These are phyloP conservation scores for Cerastoderma edule DNA, from an alignment of 2,888 invertebrate genomes.

Conservation along the genomic window DNA sequence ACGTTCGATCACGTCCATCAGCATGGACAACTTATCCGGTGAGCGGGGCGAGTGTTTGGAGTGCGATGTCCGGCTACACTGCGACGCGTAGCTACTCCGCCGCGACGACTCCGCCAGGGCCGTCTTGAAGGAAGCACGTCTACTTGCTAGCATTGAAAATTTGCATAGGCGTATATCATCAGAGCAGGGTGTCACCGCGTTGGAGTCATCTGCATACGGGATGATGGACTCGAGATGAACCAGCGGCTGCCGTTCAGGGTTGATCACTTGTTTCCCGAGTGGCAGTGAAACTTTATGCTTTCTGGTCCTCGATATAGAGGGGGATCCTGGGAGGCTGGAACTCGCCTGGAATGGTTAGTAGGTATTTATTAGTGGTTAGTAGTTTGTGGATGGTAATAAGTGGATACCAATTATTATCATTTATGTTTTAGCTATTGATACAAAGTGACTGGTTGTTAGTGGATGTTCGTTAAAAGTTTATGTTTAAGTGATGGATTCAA, in stretches of 20 bases:
- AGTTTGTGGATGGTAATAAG: too few species aligned
- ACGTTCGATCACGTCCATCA: conserved; percentile 70
- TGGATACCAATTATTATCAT: too few species aligned
- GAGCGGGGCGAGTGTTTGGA: conserved; percentile 92
- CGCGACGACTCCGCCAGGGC: conserved; percentile 59
- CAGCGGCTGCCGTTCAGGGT: conserved; percentile 94
- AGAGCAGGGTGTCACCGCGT: conserved; percentile 98
- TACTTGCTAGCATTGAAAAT: conserved; percentile 84
- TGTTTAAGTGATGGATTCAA: too few species aligned
- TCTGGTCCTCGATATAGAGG: conserved; percentile 93
- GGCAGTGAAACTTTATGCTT: conserved; percentile 89
- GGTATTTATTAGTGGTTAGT: too few species aligned
- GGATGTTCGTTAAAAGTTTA: too few species aligned
- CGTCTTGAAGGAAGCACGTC: conserved; percentile 59
- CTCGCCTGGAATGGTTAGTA: conserved; percentile 89
- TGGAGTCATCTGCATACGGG: conserved; percentile 98
- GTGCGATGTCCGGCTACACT: conserved; percentile 70
- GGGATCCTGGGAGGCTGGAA: conserved; percentile 97
- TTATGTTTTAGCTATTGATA: too few species aligned
- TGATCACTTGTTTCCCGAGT: conserved; percentile 60
- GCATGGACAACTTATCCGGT: conserved; percentile 87
- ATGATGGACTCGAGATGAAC: conserved; percentile 92
- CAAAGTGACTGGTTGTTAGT: too few species aligned
- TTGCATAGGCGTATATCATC: conserved; percentile 88
- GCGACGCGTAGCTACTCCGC: conserved; percentile 76